phyloP scores from a whole-genome alignment of 2,113 vertebrate species.

The Ceyx margarethae region DNA sequence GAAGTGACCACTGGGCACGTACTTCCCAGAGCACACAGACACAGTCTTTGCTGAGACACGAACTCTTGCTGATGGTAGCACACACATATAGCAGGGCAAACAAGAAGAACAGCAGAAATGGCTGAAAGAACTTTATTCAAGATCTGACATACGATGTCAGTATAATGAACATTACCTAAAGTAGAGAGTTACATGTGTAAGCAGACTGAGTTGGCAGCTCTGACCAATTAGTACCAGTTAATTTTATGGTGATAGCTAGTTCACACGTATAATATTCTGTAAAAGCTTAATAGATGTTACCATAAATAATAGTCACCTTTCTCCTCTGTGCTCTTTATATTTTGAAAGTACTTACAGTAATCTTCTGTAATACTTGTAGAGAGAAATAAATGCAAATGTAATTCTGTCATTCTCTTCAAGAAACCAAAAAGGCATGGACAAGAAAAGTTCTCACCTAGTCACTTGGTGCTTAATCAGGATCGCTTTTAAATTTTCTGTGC shows the following conservation, averaged over 20 bases:
- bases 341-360: slow-evolving; percentile 38
- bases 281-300: slow-evolving; percentile 65
- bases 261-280: slow-evolving; percentile 64
- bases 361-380: slow-evolving; percentile 30
- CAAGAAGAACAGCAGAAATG: slow-evolving; percentile 4
- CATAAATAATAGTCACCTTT: slow-evolving; percentile 59
- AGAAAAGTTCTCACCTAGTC: not conserved
- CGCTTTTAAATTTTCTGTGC: too few species aligned
- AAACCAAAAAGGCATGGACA: not conserved
- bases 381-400: slow-evolving; percentile 1
- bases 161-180: slow-evolving; percentile 57
- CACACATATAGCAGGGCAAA: slow-evolving; percentile 10
- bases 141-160: slow-evolving; percentile 25
- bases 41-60: not conserved
- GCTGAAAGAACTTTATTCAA: slow-evolving; percentile 57
- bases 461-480: too few species aligned
- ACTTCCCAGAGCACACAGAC: slow-evolving; percentile 10
- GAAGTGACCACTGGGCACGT: not conserved
- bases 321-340: slow-evolving; percentile 11
- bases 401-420: slow-evolving; percentile 4
- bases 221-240: slow-evolving; percentile 72
- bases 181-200: slow-evolving; percentile 35
- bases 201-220: slow-evolving; percentile 63
- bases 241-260: slow-evolving; percentile 67
- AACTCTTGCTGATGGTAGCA: not conserved